These are phyloP conservation scores for Eupsittula cactorum DNA, from an alignment of 2,113 vertebrate genomes.

Conservation along the genomic window DNA sequence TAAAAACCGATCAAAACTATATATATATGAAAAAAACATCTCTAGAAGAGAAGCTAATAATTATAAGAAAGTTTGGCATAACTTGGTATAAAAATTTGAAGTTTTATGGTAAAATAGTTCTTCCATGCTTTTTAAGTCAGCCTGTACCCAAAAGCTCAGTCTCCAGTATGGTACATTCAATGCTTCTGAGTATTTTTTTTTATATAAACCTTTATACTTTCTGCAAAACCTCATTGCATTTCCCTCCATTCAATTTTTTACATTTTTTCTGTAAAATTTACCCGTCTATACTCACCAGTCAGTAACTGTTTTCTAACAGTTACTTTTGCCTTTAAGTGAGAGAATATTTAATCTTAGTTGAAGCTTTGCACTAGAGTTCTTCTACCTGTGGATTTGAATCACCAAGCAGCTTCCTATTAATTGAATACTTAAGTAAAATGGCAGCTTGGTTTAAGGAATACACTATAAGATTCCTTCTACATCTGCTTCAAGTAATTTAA, in stretches of 20 bases:
- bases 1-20: background rate
- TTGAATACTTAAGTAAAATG: background rate
- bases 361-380: background rate
- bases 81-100: background rate
- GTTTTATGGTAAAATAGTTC: background rate
- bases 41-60: background rate
- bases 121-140: background rate
- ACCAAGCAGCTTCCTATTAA: background rate
- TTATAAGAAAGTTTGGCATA: background rate
- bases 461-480: background rate
- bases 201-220: background rate
- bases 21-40: background rate
- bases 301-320: background rate
- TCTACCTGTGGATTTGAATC: background rate
- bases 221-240: background rate
- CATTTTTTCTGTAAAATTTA: background rate
- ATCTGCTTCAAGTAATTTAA: background rate
- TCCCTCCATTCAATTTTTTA: background rate
- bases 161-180: background rate
- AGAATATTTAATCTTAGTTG: background rate
- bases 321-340: background rate
- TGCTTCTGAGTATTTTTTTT: background rate
- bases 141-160: background rate
- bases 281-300: background rate
- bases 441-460: background rate